Evolutionary conservation across 2,888 invertebrate species (phyloP).

Genomic region (Ceratothoa steindachneri): DNA sequence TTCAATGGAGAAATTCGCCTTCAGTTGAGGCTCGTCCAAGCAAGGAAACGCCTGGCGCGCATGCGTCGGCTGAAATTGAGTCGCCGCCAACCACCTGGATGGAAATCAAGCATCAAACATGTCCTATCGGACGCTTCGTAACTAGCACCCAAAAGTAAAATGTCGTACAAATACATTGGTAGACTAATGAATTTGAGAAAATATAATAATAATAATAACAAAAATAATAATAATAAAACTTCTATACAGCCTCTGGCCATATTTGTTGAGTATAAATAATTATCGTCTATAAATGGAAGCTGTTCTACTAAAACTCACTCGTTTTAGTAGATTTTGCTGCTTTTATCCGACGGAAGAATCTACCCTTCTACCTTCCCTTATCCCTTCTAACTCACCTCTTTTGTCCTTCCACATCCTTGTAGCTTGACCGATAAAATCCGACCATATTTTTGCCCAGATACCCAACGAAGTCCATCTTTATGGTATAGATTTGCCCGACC

Average conservation of each 20-base stretch:
- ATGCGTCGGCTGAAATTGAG: neutral
- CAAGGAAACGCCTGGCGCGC: neutral
- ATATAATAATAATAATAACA: neutral
- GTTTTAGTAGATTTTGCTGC: neutral
- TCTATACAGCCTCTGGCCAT: no score
- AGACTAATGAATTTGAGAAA: neutral
- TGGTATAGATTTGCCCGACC: constrained; percentile 62
- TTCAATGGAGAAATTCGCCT: neutral
- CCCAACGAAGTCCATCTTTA: constrained; percentile 58
- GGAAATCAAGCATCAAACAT: no score
- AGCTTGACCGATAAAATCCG: neutral
- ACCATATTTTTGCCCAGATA: no score
- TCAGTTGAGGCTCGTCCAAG: neutral
- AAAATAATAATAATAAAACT: neutral
- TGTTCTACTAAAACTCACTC: neutral
- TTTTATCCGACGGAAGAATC: no score
- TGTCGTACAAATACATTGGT: no score
- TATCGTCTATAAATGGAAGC: neutral
- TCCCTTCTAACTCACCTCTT: neutral
- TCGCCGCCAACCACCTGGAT: neutral
- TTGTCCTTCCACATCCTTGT: neutral
- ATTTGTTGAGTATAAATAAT: neutral
- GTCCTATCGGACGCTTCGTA: no score
- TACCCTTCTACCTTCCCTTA: no score
- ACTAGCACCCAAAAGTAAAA: no score